Evolutionary conservation across 2,888 invertebrate genomes (phyloP).

Genomic region (Acanthosepion lycidas): DNA sequence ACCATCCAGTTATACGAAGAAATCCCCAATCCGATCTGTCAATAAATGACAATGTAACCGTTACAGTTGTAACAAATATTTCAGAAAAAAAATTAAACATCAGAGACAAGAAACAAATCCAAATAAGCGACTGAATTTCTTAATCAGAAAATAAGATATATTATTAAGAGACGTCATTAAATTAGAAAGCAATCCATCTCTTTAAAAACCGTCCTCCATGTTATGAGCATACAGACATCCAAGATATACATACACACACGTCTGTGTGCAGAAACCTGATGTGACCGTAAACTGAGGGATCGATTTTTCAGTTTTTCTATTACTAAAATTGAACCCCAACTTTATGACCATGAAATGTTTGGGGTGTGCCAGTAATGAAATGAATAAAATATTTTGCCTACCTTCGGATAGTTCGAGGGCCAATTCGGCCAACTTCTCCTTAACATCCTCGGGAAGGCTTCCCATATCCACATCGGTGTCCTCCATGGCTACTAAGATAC

Average conservation of each 20-base stretch:
- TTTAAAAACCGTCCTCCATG: not conserved
- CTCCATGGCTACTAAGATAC: slow-evolving; percentile 43
- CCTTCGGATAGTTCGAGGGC: slow-evolving; percentile 45
- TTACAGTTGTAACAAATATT: not conserved
- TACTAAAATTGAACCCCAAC: not conserved
- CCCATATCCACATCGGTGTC: slow-evolving; percentile 45
- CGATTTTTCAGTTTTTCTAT: not conserved
- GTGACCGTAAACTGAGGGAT: not conserved
- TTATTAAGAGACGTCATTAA: not conserved
- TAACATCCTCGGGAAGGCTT: slow-evolving; percentile 44
- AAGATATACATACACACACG: not conserved
- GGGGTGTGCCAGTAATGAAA: not conserved
- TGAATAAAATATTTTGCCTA: slow-evolving; percentile 40
- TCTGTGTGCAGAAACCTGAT: not conserved
- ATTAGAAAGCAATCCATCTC: not conserved
- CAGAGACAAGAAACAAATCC: too few species aligned
- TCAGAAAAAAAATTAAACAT: not conserved
- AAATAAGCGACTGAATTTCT: not conserved
- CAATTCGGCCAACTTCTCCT: slow-evolving; percentile 44
- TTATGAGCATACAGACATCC: not conserved
- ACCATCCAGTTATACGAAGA: not conserved
- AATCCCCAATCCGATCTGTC: not conserved
- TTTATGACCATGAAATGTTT: not conserved
- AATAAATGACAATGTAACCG: not conserved
- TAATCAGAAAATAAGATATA: not conserved